Conservation (phyloP, 2,797 vertebrate species). For the Enteromius afrohamiltoni region DNA sequence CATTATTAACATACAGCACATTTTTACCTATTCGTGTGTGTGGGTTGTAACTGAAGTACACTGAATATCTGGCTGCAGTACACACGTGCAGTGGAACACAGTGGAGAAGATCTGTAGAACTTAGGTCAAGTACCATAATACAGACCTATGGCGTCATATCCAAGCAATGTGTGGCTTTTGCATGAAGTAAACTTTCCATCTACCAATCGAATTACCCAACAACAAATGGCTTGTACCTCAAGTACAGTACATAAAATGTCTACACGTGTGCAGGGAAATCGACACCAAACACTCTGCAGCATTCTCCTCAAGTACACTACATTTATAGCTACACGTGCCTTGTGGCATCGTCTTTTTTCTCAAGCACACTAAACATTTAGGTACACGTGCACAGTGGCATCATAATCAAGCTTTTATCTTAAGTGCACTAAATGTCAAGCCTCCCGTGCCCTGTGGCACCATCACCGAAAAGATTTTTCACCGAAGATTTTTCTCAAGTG, state of each 20-base stretch:
- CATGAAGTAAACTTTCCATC: slow-evolving; percentile 7
- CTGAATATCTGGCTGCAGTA: background rate
- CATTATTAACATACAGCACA: background rate
- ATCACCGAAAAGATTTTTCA: background rate
- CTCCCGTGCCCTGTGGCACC: background rate
- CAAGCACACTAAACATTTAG: background rate
- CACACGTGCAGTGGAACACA: background rate
- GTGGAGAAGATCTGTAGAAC: background rate
- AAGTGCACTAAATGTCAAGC: slow-evolving; percentile 10
- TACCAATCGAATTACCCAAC: background rate
- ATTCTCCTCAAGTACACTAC: background rate
- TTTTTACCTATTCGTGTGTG: background rate
- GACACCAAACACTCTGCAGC: background rate
- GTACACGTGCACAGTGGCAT: background rate
- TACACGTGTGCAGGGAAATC: background rate
- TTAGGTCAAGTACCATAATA: background rate
- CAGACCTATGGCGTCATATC: background rate
- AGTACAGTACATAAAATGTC: background rate
- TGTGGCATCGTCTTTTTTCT: slow-evolving; percentile 13
- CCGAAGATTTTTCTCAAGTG: background rate
- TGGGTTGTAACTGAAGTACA: background rate
- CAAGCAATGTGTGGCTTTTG: background rate
- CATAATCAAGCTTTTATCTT: slow-evolving; percentile 2
- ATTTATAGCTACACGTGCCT: background rate
- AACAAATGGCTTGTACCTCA: background rate